A percentile compares a stretch with the other conserved stretches of the same genome.
Evolutionary conservation across 2,113 vertebrate species (phyloP).

Genomic region (Cyprinus carpio): DNA sequence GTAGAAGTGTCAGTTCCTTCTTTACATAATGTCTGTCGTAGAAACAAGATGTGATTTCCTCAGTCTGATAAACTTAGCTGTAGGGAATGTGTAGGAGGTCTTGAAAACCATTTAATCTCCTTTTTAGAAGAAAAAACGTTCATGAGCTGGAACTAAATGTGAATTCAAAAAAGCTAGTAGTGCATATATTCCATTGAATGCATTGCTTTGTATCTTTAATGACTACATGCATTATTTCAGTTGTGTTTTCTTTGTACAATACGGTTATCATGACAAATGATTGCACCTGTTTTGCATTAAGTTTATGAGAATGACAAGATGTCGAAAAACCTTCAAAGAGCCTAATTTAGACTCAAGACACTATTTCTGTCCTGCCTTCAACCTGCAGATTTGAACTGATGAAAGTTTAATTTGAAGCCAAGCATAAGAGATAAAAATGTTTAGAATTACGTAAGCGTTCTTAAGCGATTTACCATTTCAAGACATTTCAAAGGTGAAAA

Average conservation of each 20-base stretch:
- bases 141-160: conserved; percentile 5
- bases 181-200: background rate
- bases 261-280: background rate
- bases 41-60: background rate
- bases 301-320: conserved; percentile 12
- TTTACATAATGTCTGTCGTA: background rate
- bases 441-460: conserved; percentile 9
- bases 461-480: background rate
- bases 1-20: background rate
- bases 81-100: background rate
- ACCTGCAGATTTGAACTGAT: background rate
- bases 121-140: background rate
- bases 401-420: background rate
- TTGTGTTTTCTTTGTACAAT: conserved; percentile 8
- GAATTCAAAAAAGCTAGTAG: background rate
- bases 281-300: background rate
- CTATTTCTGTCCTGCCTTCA: conserved; percentile 22
- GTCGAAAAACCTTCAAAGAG: background rate
- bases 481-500: background rate
- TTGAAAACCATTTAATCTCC: background rate
- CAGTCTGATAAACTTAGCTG: background rate
- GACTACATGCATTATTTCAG: background rate
- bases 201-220: background rate
- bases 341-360: conserved; percentile 11
- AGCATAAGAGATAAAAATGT: background rate